These are phyloP conservation scores for Idaea biselata DNA, from an alignment of 2,888 invertebrate genomes.

Conservation along the genomic window DNA sequence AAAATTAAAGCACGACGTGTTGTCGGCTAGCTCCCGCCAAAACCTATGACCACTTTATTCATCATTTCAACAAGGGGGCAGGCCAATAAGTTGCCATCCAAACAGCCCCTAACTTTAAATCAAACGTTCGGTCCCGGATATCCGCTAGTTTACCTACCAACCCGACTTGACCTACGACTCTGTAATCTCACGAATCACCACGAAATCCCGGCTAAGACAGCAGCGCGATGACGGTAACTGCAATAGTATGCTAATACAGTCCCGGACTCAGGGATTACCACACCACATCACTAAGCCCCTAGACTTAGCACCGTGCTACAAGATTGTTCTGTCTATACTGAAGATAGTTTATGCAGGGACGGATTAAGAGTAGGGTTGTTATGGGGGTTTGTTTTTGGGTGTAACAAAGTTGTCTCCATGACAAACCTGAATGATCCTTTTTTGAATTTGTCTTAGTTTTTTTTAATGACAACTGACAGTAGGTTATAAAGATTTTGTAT, in stretches of 20 bases:
- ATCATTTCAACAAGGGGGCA: too few relatives aligned
- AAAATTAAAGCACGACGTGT: too few relatives aligned
- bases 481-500: too few relatives aligned
- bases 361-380: slow-evolving; percentile 10
- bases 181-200: background rate
- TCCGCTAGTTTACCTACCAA: background rate
- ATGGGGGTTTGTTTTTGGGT: background rate
- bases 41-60: too few relatives aligned
- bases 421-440: too few relatives aligned
- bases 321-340: slow-evolving; percentile 25
- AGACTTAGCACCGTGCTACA: slow-evolving; percentile 28
- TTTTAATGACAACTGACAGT: too few relatives aligned
- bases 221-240: slow-evolving; percentile 73
- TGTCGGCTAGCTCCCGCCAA: too few relatives aligned
- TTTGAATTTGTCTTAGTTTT: too few relatives aligned
- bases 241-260: slow-evolving; percentile 70
- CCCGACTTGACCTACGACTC: background rate
- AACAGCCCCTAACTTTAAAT: background rate
- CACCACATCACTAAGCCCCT: slow-evolving; percentile 32
- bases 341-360: slow-evolving; percentile 14
- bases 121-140: background rate
- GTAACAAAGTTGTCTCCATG: background rate
- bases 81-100: too few relatives aligned
- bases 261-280: slow-evolving; percentile 44
- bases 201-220: slow-evolving; percentile 45